phyloP scores from a whole-genome alignment of 2,888 invertebrate genomes.

The Tetrapedia diversipes region DNA sequence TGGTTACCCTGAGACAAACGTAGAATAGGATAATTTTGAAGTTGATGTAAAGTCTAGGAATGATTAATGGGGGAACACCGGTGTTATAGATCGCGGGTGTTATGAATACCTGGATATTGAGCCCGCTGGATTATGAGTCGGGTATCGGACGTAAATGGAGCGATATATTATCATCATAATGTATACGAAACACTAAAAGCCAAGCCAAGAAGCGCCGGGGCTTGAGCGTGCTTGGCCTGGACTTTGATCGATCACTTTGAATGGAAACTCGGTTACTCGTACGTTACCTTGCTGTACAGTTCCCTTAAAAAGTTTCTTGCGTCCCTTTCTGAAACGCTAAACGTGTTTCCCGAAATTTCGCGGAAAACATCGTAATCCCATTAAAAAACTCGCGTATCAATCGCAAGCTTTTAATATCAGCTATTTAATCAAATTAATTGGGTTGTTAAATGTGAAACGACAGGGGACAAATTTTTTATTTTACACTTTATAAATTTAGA shows the following conservation, averaged over 20 bases:
- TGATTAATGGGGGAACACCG: slow-evolving; percentile 3
- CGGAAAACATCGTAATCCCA: background rate
- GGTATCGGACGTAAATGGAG: slow-evolving; percentile 83
- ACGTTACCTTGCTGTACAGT: slow-evolving; percentile 79
- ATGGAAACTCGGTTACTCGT: slow-evolving; percentile 88
- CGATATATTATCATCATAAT: slow-evolving; percentile 78
- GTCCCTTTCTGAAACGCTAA: slow-evolving; percentile 25
- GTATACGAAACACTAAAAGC: slow-evolving; percentile 66
- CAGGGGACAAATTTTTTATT: no score
- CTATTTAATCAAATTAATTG: no score
- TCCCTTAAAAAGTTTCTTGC: slow-evolving; percentile 18
- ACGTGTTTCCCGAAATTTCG: slow-evolving; percentile 20
- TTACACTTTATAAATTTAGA: no score
- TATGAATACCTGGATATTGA: slow-evolving; percentile 30
- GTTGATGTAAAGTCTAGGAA: no score
- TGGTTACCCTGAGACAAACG: no score
- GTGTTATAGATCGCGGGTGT: slow-evolving; percentile 5
- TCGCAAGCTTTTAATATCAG: no score
- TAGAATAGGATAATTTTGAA: no score
- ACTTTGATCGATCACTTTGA: slow-evolving; percentile 92
- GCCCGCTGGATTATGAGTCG: slow-evolving; percentile 83
- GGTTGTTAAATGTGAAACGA: no score
- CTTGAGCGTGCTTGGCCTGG: slow-evolving; percentile 89
- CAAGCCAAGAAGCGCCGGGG: slow-evolving; percentile 68
- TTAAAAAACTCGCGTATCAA: background rate